Conservation (phyloP, 2,797 vertebrate species). For the Tachyglossus aculeatus region DNA sequence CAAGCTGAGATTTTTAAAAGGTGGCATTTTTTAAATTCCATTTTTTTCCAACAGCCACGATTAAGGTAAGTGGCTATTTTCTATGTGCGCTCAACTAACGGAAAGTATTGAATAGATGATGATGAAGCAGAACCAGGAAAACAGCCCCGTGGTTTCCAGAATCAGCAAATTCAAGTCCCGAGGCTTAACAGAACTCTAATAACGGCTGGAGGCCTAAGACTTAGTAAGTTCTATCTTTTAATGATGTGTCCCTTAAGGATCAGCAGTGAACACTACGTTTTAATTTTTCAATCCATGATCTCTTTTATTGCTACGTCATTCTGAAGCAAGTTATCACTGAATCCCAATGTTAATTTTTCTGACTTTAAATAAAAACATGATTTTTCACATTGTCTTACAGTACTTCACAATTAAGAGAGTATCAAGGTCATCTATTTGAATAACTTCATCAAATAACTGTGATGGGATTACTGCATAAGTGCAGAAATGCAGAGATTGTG, state of each 20-base stretch:
- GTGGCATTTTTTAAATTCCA: constrained; percentile 11
- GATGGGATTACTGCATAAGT: not conserved
- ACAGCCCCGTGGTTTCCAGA: constrained; percentile 31
- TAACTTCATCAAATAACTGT: not conserved
- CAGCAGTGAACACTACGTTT: constrained; percentile 8
- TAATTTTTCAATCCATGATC: constrained; percentile 2
- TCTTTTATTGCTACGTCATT: not conserved
- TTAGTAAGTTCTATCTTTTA: constrained; percentile 24
- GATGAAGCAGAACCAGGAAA: constrained; percentile 34
- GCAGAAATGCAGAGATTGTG: not conserved
- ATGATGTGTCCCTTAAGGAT: not conserved
- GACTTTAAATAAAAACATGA: not conserved
- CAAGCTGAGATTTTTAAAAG: not conserved
- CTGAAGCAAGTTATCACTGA: not conserved
- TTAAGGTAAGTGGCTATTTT: constrained; percentile 3
- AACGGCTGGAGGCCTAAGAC: constrained; percentile 6
- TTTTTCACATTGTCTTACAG: not conserved
- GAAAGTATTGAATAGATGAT: constrained; percentile 4
- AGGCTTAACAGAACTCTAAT: constrained; percentile 23
- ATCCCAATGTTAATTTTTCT: not conserved
- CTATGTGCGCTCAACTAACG: constrained; percentile 20
- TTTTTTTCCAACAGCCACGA: not conserved
- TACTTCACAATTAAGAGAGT: not conserved
- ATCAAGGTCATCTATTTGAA: not conserved
- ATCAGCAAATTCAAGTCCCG: constrained; percentile 23